These are phyloP conservation scores for Zosterops lateralis DNA, from an alignment of 2,113 vertebrate genomes.

Conservation along the genomic window DNA sequence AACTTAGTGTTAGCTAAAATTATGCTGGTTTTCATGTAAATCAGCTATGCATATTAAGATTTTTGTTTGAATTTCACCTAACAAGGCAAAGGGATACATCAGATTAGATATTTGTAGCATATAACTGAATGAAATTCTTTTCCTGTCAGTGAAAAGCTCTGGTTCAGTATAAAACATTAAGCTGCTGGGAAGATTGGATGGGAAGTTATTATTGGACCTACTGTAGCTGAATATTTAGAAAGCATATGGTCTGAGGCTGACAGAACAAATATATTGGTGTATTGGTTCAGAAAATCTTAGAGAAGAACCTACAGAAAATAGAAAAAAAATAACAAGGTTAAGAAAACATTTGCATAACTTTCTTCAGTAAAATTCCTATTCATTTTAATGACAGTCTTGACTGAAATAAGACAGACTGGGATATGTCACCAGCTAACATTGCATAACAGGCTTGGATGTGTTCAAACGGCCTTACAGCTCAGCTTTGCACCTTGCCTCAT, in stretches of 20 bases:
- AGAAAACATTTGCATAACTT: neutral
- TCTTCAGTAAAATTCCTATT: neutral
- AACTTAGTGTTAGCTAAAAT: neutral
- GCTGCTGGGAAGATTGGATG: neutral
- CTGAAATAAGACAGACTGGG: neutral
- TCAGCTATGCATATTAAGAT: neutral
- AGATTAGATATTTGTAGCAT: neutral
- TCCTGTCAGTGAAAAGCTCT: neutral
- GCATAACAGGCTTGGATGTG: neutral
- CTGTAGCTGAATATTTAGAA: neutral
- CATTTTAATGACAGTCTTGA: neutral
- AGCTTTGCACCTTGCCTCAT: neutral
- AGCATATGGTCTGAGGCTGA: neutral
- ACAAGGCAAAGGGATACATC: neutral
- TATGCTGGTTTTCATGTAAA: neutral
- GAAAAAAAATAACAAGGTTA: neutral
- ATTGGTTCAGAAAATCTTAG: neutral
- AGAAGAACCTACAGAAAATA: neutral
- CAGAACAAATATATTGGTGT: neutral
- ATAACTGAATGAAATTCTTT: neutral
- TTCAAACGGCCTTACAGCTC: neutral
- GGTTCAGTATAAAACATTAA: neutral
- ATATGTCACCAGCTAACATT: neutral
- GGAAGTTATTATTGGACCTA: neutral
- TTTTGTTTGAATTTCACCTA: neutral